These are phyloP conservation scores for Ciconia nigra DNA, from an alignment of 2,797 vertebrate genomes.

Conservation along the genomic window DNA sequence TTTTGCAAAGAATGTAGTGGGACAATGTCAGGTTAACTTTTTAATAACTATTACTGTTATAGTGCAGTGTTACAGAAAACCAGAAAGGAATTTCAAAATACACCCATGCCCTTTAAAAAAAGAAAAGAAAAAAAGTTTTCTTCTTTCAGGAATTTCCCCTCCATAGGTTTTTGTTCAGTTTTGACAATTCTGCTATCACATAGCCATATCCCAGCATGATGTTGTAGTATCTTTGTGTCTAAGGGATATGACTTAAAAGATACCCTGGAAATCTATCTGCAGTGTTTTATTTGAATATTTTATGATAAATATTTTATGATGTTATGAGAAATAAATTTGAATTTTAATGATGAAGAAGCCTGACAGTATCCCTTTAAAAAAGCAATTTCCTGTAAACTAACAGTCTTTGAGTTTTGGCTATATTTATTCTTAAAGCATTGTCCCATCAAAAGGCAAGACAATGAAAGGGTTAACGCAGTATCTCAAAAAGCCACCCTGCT, in stretches of 20 bases:
- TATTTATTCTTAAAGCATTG: background rate
- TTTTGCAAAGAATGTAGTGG: background rate
- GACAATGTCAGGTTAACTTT: slow-evolving; percentile 31
- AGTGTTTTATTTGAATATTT: background rate
- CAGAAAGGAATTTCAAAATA: background rate
- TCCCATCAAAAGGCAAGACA: slow-evolving; percentile 40
- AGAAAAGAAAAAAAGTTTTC: background rate
- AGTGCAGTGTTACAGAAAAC: background rate
- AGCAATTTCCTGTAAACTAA: background rate
- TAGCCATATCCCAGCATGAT: background rate
- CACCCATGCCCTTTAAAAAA: background rate
- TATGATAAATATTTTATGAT: background rate
- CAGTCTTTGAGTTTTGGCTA: background rate
- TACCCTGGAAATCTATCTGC: background rate
- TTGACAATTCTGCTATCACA: background rate
- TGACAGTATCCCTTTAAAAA: slow-evolving; percentile 32
- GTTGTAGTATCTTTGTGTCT: background rate
- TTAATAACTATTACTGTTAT: background rate
- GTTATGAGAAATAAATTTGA: background rate
- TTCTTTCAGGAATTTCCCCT: background rate
- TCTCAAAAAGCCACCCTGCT: slow-evolving; percentile 67
- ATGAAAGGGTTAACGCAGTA: slow-evolving; percentile 75
- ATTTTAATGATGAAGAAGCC: background rate
- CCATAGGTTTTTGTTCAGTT: background rate
- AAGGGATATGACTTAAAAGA: background rate